Evolutionary conservation across 2,113 vertebrate species (phyloP).

Genomic region (Hiodon tergisus): DNA sequence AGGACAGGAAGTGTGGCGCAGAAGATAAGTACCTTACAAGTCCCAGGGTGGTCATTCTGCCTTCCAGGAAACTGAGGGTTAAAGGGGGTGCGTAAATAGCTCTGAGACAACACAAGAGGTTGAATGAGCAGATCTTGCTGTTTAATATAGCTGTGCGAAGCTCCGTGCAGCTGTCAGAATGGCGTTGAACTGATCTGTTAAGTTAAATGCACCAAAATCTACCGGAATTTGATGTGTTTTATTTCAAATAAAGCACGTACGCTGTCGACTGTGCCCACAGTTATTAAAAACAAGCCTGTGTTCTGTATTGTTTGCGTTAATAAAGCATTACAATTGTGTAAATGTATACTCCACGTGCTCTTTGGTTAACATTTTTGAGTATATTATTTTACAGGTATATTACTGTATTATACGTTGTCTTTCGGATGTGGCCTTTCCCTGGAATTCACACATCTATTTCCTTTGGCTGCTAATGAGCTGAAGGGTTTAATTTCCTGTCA

Average conservation of each 20-base stretch:
- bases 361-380: no score
- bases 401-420: no score
- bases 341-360: no score
- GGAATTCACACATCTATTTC: no score
- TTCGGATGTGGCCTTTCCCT: no score
- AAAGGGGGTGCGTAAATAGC: not conserved
- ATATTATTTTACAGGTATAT: no score
- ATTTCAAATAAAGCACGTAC: not conserved
- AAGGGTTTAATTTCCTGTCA: no score
- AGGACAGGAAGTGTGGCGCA: constrained; percentile 26
- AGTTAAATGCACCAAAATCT: not conserved
- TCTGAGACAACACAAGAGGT: not conserved
- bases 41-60: constrained; percentile 6
- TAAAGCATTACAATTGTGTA: not conserved
- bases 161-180: not conserved
- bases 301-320: not conserved
- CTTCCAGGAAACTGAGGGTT: not conserved
- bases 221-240: not conserved
- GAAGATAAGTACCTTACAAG: constrained; percentile 10
- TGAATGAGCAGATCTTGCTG: not conserved
- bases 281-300: not conserved
- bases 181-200: not conserved
- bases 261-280: no score
- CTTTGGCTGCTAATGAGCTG: no score
- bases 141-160: not conserved